Evolutionary conservation across 2,888 invertebrate species (phyloP), one percentile per base, ranked within the genome.

Genomic region (Phaonia tiefii): DNA sequence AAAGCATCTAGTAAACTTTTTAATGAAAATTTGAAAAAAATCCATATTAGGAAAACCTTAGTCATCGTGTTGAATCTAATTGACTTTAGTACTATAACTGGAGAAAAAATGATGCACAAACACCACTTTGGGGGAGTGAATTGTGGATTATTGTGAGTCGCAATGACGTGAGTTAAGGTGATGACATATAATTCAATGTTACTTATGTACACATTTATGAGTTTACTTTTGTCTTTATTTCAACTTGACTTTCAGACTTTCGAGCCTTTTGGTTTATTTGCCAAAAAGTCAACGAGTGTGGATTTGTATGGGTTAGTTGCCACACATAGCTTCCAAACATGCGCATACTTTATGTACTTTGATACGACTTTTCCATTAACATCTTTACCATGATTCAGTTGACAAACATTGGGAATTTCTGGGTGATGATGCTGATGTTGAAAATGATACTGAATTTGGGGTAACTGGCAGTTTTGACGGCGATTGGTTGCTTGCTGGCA

Each of bases 361-460:
- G 49, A 67, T 54, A 69, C 54, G 54, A 69, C 54, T 69, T 69
- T 42, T 10, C 42, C 69, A 56, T 60, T 67, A 58, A 56, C 75
- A 75, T 72, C 42, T 63, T 31, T n/a, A 1, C 17, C 17, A 31
- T 31, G 31, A 46, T 49, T 3, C 26, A 31, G 37, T 37, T 37
- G 69, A 51, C 15, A 20, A n/a, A 49, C 25, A 51, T 2, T 37
- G 37, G 8, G 15, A 37, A 74, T 51, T n/a, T 49, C 1, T 20
- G 69, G 13, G 7, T 11, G 31, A 31, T 5, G 31, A 65, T 25
- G 25, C 54, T 49, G 44, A 44, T 10, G 11, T 2, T 44, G 10
- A 8, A 44, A 44, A 44, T 44, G 44, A 44, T 10, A 11, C 10
- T 44, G 44, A 10, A n/a, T 13, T n/a, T 10, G n/a, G 44, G 10